Evolutionary conservation across 2,113 vertebrate genomes (phyloP).

Genomic region (Gorilla gorilla): DNA sequence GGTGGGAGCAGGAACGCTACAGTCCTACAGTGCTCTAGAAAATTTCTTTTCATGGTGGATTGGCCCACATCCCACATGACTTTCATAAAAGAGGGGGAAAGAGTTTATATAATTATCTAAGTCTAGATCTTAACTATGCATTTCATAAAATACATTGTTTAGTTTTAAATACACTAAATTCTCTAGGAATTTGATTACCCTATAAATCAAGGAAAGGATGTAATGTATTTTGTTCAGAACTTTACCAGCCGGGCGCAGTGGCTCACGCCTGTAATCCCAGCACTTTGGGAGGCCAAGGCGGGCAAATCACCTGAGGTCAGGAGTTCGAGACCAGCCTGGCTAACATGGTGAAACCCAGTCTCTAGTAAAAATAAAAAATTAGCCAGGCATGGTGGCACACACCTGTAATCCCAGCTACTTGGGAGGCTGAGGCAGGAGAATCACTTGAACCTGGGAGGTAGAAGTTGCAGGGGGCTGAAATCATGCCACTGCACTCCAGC

Average conservation of each 20-base stretch:
- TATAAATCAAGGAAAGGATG: background rate
- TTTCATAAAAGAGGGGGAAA: background rate
- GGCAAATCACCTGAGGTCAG: too few relatives aligned
- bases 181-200: background rate
- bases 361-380: too few relatives aligned
- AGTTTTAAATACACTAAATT: background rate
- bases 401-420: too few relatives aligned
- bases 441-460: too few relatives aligned
- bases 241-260: background rate
- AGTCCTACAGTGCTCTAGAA: background rate
- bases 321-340: too few relatives aligned
- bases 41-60: background rate
- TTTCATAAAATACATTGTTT: slow-evolving; percentile 8
- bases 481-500: too few relatives aligned
- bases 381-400: too few relatives aligned
- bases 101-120: background rate
- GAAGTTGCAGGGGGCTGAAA: too few relatives aligned
- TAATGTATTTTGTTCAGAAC: background rate
- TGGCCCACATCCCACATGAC: background rate
- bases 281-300: too few relatives aligned
- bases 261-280: too few relatives aligned
- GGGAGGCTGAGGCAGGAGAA: too few relatives aligned
- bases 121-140: background rate
- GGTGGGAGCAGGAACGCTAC: background rate
- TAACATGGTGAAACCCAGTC: too few relatives aligned